phyloP scores from a whole-genome alignment of 2,113 vertebrate genomes.

The Turnix velox region DNA sequence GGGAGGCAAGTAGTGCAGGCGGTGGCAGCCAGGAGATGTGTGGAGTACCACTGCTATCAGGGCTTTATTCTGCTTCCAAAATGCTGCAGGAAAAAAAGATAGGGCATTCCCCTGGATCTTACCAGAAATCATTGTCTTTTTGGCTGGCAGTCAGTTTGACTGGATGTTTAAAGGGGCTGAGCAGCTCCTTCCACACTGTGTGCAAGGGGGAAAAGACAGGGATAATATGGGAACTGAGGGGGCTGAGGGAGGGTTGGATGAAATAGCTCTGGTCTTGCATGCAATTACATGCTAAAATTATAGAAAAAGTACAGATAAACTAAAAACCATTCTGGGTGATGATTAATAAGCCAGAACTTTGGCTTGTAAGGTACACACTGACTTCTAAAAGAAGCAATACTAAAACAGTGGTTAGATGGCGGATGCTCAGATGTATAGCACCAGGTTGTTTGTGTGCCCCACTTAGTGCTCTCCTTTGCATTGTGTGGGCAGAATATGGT shows the following conservation, averaged over 20 bases:
- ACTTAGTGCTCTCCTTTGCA: rapidly evolving
- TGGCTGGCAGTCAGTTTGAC: not conserved
- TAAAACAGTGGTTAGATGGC: not conserved
- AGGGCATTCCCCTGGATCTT: constrained; percentile 3
- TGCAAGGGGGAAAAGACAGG: not conserved
- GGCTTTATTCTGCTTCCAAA: constrained; percentile 14
- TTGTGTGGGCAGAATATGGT: rapidly evolving
- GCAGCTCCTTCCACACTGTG: not conserved
- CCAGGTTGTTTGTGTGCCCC: not conserved
- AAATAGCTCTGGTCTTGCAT: not conserved
- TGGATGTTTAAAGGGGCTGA: constrained; percentile 10
- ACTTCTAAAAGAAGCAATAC: not conserved
- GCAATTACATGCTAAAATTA: not conserved
- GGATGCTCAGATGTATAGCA: not conserved
- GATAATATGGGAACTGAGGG: not conserved
- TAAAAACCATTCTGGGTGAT: not conserved
- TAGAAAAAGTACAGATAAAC: not conserved
- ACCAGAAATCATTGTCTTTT: not conserved
- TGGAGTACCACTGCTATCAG: not conserved
- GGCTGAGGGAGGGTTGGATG: not conserved
- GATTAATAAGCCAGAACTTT: not conserved
- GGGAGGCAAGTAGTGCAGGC: not conserved
- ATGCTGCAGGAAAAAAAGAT: not conserved
- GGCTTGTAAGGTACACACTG: not conserved
- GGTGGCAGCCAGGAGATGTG: not conserved